Conservation (phyloP, 2,797 vertebrate genomes). For the Austrolebias charrua region DNA sequence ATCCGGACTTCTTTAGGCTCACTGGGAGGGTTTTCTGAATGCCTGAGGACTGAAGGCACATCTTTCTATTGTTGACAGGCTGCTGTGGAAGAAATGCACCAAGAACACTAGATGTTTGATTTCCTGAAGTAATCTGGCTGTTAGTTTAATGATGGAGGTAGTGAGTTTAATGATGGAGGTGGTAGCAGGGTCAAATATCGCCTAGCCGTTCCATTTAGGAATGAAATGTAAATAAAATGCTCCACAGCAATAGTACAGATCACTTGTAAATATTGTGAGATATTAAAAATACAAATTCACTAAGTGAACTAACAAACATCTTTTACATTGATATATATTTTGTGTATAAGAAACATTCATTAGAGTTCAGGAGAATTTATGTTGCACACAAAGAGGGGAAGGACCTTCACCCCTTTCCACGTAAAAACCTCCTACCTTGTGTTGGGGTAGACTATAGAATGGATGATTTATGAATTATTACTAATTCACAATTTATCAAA, state of each 20-base stretch:
- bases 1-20: slow-evolving; percentile 9
- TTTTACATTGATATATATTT: slow-evolving; percentile 66
- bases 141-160: too few species aligned
- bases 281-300: slow-evolving; percentile 27
- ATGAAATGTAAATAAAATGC: slow-evolving; percentile 68
- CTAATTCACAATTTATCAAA: too few species aligned
- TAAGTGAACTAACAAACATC: slow-evolving; percentile 69
- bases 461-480: too few species aligned
- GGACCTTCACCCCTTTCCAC: too few species aligned
- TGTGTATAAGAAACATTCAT: slow-evolving; percentile 51
- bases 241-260: slow-evolving; percentile 48
- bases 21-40: background rate
- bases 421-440: too few species aligned
- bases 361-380: background rate
- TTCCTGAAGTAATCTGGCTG: too few species aligned
- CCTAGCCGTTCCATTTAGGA: slow-evolving; percentile 57
- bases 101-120: too few species aligned
- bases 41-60: background rate
- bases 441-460: too few species aligned
- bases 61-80: background rate
- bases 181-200: too few species aligned
- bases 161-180: too few species aligned
- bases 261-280: slow-evolving; percentile 68
- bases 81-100: background rate
- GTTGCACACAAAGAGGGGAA: too few species aligned